Percentiles rank a stretch among this genome's conserved stretches.
Conservation (phyloP, 2,888 invertebrate species). For the Trilocha varians region DNA sequence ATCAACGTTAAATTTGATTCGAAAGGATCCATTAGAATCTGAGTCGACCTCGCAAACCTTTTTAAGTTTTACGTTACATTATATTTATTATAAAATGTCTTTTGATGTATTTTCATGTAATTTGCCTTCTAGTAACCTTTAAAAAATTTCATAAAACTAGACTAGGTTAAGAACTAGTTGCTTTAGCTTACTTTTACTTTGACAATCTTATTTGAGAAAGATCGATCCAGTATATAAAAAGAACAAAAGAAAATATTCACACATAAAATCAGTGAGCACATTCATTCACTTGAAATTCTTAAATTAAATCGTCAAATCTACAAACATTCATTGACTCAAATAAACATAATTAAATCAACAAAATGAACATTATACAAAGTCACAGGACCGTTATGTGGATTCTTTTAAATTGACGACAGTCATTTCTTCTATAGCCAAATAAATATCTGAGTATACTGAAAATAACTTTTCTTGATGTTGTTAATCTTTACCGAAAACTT, state of each 20-base stretch:
- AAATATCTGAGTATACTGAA: too few relatives aligned
- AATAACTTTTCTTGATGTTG: too few relatives aligned
- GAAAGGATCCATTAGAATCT: not conserved
- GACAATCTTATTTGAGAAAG: too few relatives aligned
- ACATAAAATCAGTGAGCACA: too few relatives aligned
- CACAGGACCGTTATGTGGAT: not conserved
- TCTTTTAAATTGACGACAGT: too few relatives aligned
- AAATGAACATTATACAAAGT: not conserved
- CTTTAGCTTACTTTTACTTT: too few relatives aligned
- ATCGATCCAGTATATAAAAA: too few relatives aligned
- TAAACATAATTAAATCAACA: not conserved
- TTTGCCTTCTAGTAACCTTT: not conserved
- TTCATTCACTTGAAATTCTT: not conserved
- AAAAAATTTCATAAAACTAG: too few relatives aligned
- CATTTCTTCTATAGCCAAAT: too few relatives aligned
- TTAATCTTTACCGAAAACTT: too few relatives aligned
- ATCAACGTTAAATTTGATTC: not conserved
- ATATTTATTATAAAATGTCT: not conserved
- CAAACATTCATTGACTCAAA: not conserved
- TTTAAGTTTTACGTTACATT: not conserved
- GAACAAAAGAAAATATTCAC: too few relatives aligned
- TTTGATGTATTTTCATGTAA: not conserved
- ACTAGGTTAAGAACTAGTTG: too few relatives aligned
- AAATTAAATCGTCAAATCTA: not conserved
- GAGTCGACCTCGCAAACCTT: not conserved